Conservation (phyloP, 2,113 vertebrate genomes). For the Plestiodon gilberti region DNA sequence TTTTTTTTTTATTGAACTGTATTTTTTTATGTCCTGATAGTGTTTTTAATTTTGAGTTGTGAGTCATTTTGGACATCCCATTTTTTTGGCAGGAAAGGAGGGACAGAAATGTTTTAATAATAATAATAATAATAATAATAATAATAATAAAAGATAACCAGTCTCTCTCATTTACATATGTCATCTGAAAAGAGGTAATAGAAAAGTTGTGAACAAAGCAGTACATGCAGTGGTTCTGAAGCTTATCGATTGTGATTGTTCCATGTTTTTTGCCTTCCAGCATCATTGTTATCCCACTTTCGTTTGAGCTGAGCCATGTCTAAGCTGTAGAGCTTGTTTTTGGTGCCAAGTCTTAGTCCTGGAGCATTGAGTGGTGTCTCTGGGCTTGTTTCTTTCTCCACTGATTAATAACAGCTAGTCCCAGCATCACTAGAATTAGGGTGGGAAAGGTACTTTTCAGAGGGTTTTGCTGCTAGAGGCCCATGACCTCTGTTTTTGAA, state of each 20-base stretch:
- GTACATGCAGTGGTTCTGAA: neutral
- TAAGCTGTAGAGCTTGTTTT: neutral
- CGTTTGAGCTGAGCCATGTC: neutral
- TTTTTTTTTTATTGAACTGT: too few species aligned
- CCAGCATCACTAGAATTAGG: neutral
- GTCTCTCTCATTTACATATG: neutral
- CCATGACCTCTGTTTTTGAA: too few species aligned
- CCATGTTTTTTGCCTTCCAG: neutral
- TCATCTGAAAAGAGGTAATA: neutral
- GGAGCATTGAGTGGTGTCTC: neutral
- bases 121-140: too few species aligned
- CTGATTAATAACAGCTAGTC: neutral
- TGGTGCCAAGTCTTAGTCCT: neutral
- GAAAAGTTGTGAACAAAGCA: neutral
- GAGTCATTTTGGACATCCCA: too few species aligned
- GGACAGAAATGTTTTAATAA: too few species aligned
- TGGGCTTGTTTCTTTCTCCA: neutral
- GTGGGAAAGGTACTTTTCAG: neutral
- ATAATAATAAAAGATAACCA: too few species aligned
- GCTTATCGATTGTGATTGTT: neutral
- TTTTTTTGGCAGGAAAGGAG: too few species aligned
- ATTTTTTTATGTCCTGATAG: too few species aligned
- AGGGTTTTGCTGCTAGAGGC: neutral
- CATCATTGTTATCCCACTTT: neutral
- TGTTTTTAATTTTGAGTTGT: too few species aligned